These are phyloP conservation scores for Thaumetopoea pityocampa DNA, from an alignment of 1,140 invertebrate genomes.

Conservation along the genomic window DNA sequence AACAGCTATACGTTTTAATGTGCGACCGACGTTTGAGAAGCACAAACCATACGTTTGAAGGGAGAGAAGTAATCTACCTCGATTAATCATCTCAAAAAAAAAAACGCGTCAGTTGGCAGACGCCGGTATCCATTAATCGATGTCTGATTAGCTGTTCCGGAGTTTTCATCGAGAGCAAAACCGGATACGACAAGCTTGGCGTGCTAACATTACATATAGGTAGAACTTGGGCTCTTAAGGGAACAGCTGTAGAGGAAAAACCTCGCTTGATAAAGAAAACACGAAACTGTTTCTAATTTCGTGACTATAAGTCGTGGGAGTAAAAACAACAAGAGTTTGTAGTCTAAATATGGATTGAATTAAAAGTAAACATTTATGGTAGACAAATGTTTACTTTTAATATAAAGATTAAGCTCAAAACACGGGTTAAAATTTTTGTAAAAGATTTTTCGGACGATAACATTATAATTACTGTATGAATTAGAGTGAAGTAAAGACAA, in stretches of 20 bases:
- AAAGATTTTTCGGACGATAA: too few relatives aligned
- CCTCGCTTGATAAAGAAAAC: slow-evolving; percentile 15
- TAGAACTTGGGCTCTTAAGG: slow-evolving; percentile 2
- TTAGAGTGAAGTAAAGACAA: too few relatives aligned
- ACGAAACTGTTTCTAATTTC: slow-evolving; percentile 10
- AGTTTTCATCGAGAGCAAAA: slow-evolving; percentile 15
- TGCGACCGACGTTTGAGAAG: not conserved
- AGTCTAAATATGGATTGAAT: too few relatives aligned
- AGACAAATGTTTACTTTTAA: too few relatives aligned
- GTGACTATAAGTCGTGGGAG: not conserved
- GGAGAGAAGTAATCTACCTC: slow-evolving; percentile 11
- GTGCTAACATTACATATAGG: slow-evolving; percentile 1
- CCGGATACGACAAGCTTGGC: slow-evolving; percentile 2
- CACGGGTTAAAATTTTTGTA: too few relatives aligned
- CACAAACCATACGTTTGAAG: slow-evolving; percentile 2
- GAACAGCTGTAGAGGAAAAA: slow-evolving; percentile 3
- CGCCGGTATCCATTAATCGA: slow-evolving; percentile 19
- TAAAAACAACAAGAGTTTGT: slow-evolving; percentile 7
- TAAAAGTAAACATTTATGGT: too few relatives aligned
- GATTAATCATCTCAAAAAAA: slow-evolving; percentile 24
- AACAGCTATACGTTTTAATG: not conserved
- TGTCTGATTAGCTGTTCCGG: slow-evolving; percentile 20
- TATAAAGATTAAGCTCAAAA: too few relatives aligned
- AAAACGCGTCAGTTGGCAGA: slow-evolving; percentile 15
- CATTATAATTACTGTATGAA: too few relatives aligned